phyloP scores from a whole-genome alignment of 2,797 vertebrate genomes.

The Bradypus variegatus region DNA sequence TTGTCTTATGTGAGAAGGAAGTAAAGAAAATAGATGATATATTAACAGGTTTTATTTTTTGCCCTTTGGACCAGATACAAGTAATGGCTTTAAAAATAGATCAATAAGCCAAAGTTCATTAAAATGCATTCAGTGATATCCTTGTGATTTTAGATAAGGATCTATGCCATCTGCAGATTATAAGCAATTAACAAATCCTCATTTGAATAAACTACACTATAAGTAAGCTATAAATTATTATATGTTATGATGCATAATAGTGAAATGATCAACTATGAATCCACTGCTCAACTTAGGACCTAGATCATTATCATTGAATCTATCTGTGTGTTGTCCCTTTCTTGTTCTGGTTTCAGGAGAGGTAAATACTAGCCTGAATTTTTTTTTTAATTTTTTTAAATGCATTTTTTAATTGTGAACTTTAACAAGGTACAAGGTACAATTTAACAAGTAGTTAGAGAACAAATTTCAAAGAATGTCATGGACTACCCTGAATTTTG shows the following conservation, averaged over 20 bases:
- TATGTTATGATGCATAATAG: not conserved
- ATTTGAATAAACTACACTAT: not conserved
- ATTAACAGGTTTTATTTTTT: not conserved
- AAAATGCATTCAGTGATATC: not conserved
- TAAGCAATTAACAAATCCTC: not conserved
- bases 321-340: not conserved
- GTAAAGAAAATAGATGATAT: not conserved
- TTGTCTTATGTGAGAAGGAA: not conserved
- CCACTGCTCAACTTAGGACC: not conserved
- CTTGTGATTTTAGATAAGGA: not conserved
- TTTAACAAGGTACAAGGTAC: no score
- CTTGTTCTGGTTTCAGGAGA: not conserved
- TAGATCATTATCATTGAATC: not conserved
- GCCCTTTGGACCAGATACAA: not conserved
- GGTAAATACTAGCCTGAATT: not conserved
- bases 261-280: not conserved
- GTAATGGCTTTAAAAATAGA: slow-evolving; percentile 37
- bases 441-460: no score
- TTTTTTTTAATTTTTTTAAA: not conserved
- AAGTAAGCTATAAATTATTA: not conserved
- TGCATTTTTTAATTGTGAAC: no score
- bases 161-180: not conserved
- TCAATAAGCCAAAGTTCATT: slow-evolving; percentile 2
- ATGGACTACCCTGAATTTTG: not conserved
- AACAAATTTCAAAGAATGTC: no score